Conservation (phyloP, 2,797 vertebrate genomes). For the Tympanoctomys barrerae region DNA sequence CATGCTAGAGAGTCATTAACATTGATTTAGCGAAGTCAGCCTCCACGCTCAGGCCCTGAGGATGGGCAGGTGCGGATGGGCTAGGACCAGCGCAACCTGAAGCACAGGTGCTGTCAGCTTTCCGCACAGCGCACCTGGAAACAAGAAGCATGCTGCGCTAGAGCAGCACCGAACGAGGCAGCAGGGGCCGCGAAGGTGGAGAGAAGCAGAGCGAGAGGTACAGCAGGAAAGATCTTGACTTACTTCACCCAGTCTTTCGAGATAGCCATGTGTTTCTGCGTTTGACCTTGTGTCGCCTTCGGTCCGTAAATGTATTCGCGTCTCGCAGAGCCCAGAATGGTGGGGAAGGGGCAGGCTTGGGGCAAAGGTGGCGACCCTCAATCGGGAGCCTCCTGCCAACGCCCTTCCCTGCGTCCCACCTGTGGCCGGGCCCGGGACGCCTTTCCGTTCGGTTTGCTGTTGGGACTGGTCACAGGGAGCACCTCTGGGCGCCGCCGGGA, state of each 20-base stretch:
- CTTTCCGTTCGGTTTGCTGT: neutral
- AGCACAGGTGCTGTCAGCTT: neutral
- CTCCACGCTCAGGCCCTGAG: neutral
- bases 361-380: fast-evolving
- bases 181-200: neutral
- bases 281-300: neutral
- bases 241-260: neutral
- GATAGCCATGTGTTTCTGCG: fast-evolving
- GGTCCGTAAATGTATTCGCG: neutral
- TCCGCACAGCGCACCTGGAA: neutral
- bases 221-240: neutral
- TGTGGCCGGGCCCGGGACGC: neutral
- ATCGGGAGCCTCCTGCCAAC: fast-evolving
- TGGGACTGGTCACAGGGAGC: fast-evolving
- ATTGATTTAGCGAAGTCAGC: neutral
- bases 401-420: fast-evolving
- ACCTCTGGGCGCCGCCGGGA: fast-evolving
- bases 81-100: neutral
- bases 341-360: fast-evolving
- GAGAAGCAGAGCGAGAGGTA: neutral
- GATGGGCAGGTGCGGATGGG: neutral
- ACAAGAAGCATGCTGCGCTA: too few relatives aligned
- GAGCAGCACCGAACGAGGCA: fast-evolving
- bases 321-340: neutral
- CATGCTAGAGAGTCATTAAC: neutral